phyloP scores from a whole-genome alignment of 2,888 invertebrate species.

The Drosophila kuntzei region DNA sequence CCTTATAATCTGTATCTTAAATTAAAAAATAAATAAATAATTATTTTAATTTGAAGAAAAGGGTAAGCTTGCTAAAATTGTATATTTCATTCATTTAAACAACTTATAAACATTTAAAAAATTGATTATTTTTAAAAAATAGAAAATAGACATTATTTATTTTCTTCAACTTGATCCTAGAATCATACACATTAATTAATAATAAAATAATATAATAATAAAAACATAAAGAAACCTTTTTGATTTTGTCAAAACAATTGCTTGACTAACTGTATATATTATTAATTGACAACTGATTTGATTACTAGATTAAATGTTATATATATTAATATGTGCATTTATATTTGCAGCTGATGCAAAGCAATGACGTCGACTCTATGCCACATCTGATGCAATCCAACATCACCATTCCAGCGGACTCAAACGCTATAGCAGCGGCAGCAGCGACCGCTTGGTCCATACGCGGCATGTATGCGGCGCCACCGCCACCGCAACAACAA shows the following conservation, averaged over 20 bases:
- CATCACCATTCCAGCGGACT: conserved; percentile 85
- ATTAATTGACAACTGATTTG: neutral
- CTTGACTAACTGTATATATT: neutral
- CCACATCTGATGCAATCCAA: conserved; percentile 84
- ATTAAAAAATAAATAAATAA: too few relatives aligned
- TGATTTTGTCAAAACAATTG: neutral
- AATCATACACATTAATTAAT: too few relatives aligned
- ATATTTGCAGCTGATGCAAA: conserved; percentile 77
- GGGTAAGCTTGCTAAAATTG: too few relatives aligned
- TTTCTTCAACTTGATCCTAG: too few relatives aligned
- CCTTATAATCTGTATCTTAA: too few relatives aligned
- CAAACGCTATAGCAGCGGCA: conserved; percentile 73
- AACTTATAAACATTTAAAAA: too few relatives aligned
- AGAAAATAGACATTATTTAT: too few relatives aligned
- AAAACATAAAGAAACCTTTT: too few relatives aligned
- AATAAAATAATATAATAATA: too few relatives aligned
- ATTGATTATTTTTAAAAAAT: too few relatives aligned
- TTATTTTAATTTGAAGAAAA: too few relatives aligned
- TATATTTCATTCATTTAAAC: too few relatives aligned
- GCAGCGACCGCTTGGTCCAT: conserved; percentile 76
- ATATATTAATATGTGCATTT: neutral
- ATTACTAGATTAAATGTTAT: neutral
- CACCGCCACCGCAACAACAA: conserved; percentile 52
- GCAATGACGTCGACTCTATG: conserved; percentile 83
- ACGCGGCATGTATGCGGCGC: conserved; percentile 64